phyloP scores from a whole-genome alignment of 2,113 vertebrate species.

The Hydrochoerus hydrochaeris region DNA sequence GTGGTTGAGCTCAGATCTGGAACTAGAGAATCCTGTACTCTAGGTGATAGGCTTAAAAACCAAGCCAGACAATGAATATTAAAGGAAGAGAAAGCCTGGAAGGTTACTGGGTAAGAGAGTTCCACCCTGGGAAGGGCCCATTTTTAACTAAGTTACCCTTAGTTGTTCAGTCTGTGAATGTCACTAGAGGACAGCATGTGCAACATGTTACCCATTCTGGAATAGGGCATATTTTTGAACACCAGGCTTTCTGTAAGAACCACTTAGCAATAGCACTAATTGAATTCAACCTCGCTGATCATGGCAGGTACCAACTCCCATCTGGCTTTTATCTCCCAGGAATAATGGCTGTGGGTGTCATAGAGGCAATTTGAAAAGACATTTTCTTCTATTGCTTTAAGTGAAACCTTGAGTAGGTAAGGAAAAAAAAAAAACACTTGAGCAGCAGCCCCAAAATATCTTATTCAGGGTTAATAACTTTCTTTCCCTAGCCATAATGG shows the following conservation, averaged over 20 bases:
- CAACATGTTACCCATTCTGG: background rate
- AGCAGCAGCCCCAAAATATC: constrained; percentile 71
- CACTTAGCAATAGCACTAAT: constrained; percentile 38
- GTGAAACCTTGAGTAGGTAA: constrained; percentile 40
- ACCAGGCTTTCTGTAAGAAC: constrained; percentile 2
- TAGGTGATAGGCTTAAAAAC: constrained; percentile 26
- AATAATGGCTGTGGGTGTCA: constrained; percentile 61
- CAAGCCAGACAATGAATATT: background rate
- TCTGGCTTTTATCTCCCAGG: background rate
- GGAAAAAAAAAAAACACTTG: background rate
- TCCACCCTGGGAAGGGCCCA: background rate
- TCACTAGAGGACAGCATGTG: background rate
- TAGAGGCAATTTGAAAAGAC: constrained; percentile 64
- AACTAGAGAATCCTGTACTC: background rate
- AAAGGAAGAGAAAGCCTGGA: background rate
- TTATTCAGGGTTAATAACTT: constrained; percentile 77
- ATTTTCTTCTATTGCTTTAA: constrained; percentile 61
- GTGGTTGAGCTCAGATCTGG: background rate
- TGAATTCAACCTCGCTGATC: constrained; percentile 32
- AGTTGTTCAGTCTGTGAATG: background rate
- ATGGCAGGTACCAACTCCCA: background rate
- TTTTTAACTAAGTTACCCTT: background rate
- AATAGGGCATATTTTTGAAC: background rate
- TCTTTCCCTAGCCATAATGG: constrained; percentile 68
- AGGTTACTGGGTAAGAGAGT: background rate